A percentile compares a stretch with the other conserved stretches of the same genome.
phyloP scores from a whole-genome alignment of 2,113 vertebrate species.

The Cardinalis cardinalis region DNA sequence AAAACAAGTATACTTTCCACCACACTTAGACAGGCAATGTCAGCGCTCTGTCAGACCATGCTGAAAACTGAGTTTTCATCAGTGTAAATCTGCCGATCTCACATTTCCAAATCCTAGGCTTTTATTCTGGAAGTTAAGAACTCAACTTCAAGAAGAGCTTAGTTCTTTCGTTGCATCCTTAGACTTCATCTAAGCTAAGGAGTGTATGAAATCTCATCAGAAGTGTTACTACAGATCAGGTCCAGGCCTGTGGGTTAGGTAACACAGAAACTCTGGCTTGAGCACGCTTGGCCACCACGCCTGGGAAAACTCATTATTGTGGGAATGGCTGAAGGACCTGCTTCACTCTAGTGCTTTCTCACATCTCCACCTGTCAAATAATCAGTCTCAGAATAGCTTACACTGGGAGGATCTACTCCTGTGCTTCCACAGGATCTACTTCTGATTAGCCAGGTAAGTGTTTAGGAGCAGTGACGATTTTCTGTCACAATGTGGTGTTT shows the following conservation, averaged over 20 bases:
- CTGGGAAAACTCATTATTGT: background rate
- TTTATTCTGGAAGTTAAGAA: background rate
- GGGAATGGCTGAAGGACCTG: background rate
- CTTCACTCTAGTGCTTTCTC: background rate
- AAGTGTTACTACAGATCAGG: background rate
- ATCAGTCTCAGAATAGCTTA: background rate
- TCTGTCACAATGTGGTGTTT: background rate
- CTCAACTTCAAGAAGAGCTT: background rate
- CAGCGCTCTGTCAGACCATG: background rate
- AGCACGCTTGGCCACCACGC: rapidly evolving
- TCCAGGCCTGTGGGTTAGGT: background rate
- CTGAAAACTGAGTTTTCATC: background rate
- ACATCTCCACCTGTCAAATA: background rate
- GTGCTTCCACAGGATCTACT: background rate
- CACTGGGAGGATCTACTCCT: background rate
- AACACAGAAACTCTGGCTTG: slow-evolving; percentile 28
- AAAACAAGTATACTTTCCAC: background rate
- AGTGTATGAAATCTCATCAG: background rate
- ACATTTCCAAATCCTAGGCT: background rate
- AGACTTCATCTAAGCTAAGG: background rate
- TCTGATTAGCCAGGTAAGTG: background rate
- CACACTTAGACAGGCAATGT: background rate
- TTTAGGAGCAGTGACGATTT: background rate
- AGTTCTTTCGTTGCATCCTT: background rate
- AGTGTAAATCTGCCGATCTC: background rate